Evolutionary conservation across 2,888 invertebrate genomes (phyloP).

Genomic region (Cenopis cana): DNA sequence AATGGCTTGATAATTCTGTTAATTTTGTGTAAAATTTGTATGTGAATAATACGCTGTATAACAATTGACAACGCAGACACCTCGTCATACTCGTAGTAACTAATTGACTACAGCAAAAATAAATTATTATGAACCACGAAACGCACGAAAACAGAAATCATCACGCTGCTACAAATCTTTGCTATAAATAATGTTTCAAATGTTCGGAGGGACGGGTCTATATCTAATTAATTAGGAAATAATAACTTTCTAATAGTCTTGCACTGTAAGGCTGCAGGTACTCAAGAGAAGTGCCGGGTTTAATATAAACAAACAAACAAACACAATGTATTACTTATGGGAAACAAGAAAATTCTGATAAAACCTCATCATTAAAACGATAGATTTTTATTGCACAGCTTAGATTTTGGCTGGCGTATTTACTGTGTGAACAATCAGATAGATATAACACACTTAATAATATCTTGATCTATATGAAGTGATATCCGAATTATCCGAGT

Average conservation of each 20-base stretch:
- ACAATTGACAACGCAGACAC: background rate
- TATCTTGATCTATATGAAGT: background rate
- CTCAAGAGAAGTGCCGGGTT: too few relatives aligned
- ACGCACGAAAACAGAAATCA: too few relatives aligned
- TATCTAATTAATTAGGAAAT: too few relatives aligned
- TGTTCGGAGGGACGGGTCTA: too few relatives aligned
- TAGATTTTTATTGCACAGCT: slow-evolving; percentile 22
- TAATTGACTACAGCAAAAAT: too few relatives aligned
- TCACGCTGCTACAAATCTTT: too few relatives aligned
- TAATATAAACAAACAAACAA: background rate
- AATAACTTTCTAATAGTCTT: too few relatives aligned
- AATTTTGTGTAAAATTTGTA: slow-evolving; percentile 2
- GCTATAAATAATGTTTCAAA: too few relatives aligned
- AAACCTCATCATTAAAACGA: slow-evolving; percentile 5
- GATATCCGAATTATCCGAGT: background rate
- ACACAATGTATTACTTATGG: background rate
- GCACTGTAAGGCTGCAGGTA: too few relatives aligned
- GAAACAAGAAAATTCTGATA: slow-evolving; percentile 4
- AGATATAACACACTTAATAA: too few relatives aligned
- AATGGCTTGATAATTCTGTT: slow-evolving; percentile 16
- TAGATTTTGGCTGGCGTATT: slow-evolving; percentile 11
- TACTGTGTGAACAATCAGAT: background rate
- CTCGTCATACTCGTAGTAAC: too few relatives aligned
- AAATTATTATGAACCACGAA: background rate
- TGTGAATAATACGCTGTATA: background rate